Evolutionary conservation across 53 echinoderm and acorn worm species (phyloP).

Genomic region (Arbacia lixula): DNA sequence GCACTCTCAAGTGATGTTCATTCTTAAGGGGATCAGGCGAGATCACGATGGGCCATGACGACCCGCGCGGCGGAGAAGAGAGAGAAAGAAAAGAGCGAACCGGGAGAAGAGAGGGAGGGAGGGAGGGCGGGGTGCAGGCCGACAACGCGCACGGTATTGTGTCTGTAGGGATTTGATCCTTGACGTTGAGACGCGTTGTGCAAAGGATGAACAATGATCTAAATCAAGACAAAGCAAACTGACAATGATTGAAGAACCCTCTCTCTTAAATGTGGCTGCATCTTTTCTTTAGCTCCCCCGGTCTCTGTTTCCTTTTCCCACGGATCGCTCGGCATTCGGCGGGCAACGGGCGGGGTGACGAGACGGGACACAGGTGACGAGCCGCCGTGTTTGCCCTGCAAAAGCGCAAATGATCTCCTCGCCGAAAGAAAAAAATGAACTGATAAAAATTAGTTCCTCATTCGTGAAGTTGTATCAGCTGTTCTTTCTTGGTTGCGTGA

Average conservation of each 20-base stretch:
- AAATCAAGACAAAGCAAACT: slow-evolving; percentile 46
- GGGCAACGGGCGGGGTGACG: not conserved
- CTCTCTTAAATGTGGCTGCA: not conserved
- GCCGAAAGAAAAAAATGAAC: too few relatives aligned
- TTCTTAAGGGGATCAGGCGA: too few relatives aligned
- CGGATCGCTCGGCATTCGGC: slow-evolving; percentile 3
- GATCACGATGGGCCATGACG: too few relatives aligned
- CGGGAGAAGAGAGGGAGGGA: too few relatives aligned
- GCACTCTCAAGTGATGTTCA: too few relatives aligned
- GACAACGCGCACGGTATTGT: too few relatives aligned
- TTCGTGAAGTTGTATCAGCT: slow-evolving; percentile 25
- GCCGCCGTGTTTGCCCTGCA: slow-evolving; percentile 3
- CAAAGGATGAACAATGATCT: too few relatives aligned
- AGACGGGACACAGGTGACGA: slow-evolving; percentile 35
- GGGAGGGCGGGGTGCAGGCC: too few relatives aligned
- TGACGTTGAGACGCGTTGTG: too few relatives aligned
- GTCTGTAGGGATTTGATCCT: too few relatives aligned
- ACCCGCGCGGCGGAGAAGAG: too few relatives aligned
- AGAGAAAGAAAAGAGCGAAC: too few relatives aligned
- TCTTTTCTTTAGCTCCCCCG: slow-evolving; percentile 4
- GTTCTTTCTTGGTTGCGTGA: not conserved
- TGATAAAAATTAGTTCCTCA: not conserved
- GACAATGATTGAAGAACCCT: not conserved
- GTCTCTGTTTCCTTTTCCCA: slow-evolving; percentile 23
- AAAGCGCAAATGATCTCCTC: slow-evolving; percentile 5